Evolutionary conservation across 2,113 vertebrate genomes (phyloP).

Genomic region (Mobula hypostoma): DNA sequence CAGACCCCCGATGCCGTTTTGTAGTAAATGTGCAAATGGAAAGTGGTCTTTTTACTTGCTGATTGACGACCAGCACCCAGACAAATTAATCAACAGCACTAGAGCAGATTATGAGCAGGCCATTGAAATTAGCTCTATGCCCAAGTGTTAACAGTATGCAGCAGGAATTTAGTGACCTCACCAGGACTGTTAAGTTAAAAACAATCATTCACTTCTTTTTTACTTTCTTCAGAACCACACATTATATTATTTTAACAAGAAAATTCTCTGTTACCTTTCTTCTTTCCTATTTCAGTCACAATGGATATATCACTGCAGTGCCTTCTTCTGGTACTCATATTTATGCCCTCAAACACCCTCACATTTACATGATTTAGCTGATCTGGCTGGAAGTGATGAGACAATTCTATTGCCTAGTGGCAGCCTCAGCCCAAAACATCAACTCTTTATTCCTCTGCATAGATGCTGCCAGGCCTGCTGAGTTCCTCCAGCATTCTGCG

Average conservation of each 20-base stretch:
- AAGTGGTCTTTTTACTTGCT: neutral
- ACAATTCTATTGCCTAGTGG: neutral
- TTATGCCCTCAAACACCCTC: neutral
- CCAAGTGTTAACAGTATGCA: neutral
- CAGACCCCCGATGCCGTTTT: neutral
- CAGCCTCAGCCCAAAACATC: too few relatives aligned
- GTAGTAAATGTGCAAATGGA: neutral
- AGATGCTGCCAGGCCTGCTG: too few relatives aligned
- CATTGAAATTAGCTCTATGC: neutral
- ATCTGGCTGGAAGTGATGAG: neutral
- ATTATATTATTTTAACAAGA: neutral
- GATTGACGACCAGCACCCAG: neutral
- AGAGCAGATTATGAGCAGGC: neutral
- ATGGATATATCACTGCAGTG: neutral
- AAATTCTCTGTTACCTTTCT: neutral
- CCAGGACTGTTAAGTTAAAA: neutral
- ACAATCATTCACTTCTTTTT: neutral
- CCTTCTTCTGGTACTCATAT: neutral
- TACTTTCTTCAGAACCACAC: neutral
- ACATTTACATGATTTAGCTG: neutral
- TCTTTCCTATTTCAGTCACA: neutral
- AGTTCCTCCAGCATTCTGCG: too few relatives aligned
- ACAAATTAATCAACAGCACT: neutral
- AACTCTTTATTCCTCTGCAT: too few relatives aligned
- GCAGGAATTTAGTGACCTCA: neutral